A percentile compares a stretch with the other conserved stretches of the same genome.
phyloP scores from a whole-genome alignment of 2,113 vertebrate species.

The Barbus barbus region DNA sequence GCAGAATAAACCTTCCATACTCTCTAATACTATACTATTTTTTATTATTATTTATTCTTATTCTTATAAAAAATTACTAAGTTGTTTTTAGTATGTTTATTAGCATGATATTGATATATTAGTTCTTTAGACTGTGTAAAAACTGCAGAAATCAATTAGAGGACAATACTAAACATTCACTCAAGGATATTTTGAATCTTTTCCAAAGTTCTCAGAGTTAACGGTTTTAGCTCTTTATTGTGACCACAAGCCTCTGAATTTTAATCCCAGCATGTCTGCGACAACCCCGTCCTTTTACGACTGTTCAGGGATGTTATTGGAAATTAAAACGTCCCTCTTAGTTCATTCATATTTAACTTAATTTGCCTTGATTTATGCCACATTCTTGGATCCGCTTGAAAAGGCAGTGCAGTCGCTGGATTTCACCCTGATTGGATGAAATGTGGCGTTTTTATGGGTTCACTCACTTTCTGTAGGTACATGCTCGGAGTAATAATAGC shows the following conservation, averaged over 20 bases:
- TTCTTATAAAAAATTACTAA: too few species aligned
- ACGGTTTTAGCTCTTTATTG: conserved; percentile 56
- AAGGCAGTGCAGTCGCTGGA: conserved; percentile 6
- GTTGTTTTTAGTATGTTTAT: neutral
- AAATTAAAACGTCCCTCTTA: conserved; percentile 61
- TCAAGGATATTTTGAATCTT: conserved; percentile 13
- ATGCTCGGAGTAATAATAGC: neutral
- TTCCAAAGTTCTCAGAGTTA: conserved; percentile 28
- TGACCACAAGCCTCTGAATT: conserved; percentile 54
- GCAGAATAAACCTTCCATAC: too few species aligned
- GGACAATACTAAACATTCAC: neutral
- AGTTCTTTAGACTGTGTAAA: neutral
- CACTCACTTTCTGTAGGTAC: neutral
- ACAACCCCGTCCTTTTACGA: conserved; percentile 35
- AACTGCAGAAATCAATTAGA: neutral
- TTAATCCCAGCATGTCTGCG: conserved; percentile 40
- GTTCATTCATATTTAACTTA: conserved; percentile 62
- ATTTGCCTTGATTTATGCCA: conserved; percentile 58
- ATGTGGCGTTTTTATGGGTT: conserved; percentile 19
- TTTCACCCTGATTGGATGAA: conserved; percentile 49
- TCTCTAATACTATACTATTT: too few species aligned
- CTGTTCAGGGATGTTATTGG: conserved; percentile 58
- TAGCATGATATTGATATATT: neutral
- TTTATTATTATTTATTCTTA: too few species aligned
- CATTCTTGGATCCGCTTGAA: neutral